Conservation (phyloP, 1,140 invertebrate species). For the Aradophagus sp. region DNA sequence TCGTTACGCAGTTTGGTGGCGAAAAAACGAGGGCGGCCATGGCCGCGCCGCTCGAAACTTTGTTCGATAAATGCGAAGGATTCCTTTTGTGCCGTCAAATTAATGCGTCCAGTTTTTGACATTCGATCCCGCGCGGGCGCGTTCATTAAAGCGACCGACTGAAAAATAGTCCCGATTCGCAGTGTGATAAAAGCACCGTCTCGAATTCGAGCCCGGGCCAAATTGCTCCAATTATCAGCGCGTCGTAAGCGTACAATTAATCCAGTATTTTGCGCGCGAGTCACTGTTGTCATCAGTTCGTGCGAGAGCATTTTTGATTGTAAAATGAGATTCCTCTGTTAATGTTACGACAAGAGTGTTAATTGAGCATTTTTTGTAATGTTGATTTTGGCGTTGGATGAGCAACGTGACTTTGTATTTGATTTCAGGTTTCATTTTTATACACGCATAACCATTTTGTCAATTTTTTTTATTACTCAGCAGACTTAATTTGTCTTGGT, state of each 20-base stretch:
- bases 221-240: slow-evolving; percentile 33
- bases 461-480: too few species aligned
- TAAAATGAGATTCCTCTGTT: too few species aligned
- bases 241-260: slow-evolving; percentile 37
- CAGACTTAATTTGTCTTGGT: too few species aligned
- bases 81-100: slow-evolving; percentile 41
- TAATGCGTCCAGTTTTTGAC: slow-evolving; percentile 44
- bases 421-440: too few species aligned
- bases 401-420: too few species aligned
- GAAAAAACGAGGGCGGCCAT: too few species aligned
- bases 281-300: too few species aligned
- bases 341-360: too few species aligned
- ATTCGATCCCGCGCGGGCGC: slow-evolving; percentile 24
- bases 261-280: too few species aligned
- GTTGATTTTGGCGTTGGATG: slow-evolving; percentile 21
- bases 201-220: slow-evolving; percentile 12
- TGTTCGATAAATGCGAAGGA: slow-evolving; percentile 41
- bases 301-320: too few species aligned
- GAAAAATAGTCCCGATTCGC: slow-evolving; percentile 20
- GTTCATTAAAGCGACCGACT: slow-evolving; percentile 17
- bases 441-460: too few species aligned
- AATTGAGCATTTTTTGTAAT: too few species aligned
- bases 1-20: slow-evolving; percentile 30
- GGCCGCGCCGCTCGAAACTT: slow-evolving; percentile 16
- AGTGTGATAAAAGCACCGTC: slow-evolving; percentile 21